These are phyloP conservation scores for Sitta carolinensis DNA, from an alignment of 2,797 vertebrate species.

Conservation along the genomic window DNA sequence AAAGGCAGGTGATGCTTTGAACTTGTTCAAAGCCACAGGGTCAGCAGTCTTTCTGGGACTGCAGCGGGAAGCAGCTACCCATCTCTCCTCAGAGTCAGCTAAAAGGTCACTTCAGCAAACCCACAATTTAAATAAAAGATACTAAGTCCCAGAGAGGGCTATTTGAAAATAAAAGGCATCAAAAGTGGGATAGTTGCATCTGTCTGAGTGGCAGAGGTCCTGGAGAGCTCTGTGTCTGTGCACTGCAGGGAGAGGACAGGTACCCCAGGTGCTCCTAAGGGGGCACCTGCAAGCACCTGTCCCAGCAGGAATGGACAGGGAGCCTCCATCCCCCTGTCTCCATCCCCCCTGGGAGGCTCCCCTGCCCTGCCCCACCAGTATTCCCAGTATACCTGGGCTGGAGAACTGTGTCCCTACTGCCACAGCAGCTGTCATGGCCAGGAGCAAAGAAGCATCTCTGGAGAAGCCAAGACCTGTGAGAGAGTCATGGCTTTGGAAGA, in stretches of 20 bases:
- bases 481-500: background rate
- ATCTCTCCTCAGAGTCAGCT: background rate
- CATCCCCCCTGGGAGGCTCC: background rate
- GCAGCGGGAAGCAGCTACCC: background rate
- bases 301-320: background rate
- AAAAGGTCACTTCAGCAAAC: slow-evolving; percentile 21
- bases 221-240: background rate
- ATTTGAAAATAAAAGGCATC: slow-evolving; percentile 28
- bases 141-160: background rate
- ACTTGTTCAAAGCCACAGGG: slow-evolving; percentile 31
- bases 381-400: background rate
- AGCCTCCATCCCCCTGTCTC: background rate
- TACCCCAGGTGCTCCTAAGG: background rate
- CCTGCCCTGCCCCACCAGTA: background rate
- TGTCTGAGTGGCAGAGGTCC: background rate
- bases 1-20: slow-evolving; percentile 19
- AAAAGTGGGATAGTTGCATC: background rate
- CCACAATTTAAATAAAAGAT: background rate
- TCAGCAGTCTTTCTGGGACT: background rate
- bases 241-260: background rate
- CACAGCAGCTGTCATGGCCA: fast-evolving
- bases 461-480: background rate
- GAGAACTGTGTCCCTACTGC: fast-evolving
- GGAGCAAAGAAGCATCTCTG: background rate
- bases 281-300: background rate